Conservation (phyloP, 2,113 vertebrate genomes). For the Cottus gobio region DNA sequence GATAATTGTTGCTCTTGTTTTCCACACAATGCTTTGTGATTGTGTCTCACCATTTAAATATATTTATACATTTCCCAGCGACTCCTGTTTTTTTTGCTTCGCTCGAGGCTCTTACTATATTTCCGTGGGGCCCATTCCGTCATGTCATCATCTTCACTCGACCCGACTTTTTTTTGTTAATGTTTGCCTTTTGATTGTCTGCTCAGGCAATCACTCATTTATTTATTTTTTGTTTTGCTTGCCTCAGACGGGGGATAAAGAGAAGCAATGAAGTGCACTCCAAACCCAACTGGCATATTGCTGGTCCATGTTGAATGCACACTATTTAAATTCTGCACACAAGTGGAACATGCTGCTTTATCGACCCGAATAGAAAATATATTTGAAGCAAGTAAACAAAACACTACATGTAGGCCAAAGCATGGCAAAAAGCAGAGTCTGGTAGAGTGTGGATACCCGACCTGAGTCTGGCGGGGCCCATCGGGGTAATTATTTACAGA, state of each 20-base stretch:
- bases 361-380: not conserved
- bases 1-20: conserved; percentile 49
- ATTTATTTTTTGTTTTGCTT: not conserved
- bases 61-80: not conserved
- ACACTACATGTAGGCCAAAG: not conserved
- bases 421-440: not conserved
- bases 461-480: not conserved
- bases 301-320: not conserved
- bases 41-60: not conserved
- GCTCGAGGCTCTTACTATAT: not conserved
- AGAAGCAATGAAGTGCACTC: not conserved
- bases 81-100: not conserved
- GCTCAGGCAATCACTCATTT: conserved; percentile 3
- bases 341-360: not conserved
- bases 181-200: conserved; percentile 4
- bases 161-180: rapidly evolving
- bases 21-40: conserved; percentile 21
- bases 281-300: not conserved
- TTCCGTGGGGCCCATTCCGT: not conserved
- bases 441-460: not conserved
- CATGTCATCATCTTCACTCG: not conserved
- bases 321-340: conserved; percentile 10
- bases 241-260: not conserved
- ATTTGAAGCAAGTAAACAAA: not conserved
- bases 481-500: not conserved